Base-by-base conservation (phyloP, 2,888 invertebrate genomes). In the Phrixothrix hirtus region DNA sequence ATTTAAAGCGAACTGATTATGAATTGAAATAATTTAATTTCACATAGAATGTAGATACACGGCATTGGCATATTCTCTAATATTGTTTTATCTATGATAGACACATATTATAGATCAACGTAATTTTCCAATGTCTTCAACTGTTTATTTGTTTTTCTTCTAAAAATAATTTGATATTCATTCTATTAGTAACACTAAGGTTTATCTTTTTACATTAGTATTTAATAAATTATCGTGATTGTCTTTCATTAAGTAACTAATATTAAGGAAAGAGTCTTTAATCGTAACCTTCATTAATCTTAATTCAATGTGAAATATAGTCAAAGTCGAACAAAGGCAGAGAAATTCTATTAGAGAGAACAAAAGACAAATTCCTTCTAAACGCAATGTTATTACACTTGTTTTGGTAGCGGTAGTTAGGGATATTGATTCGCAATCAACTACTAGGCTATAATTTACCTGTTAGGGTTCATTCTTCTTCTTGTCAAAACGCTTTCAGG, bases 401-500 rank as follows among this genome's bases (percentile, higher is more conserved):
- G 44, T 45, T 45, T 45, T 30, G 44, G 36, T 36, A 45, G 21
- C 29, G 29, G 36, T 36, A 36, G 44, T 45, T 45, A 29, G 15
- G 15, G 36, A 35, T 45, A 45, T 45, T 36, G 44, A 45, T 45
- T 45, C 29, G 11, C 29, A 35, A 29, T 45, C 36, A 45, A 45
- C 36, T 45, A 14, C 36, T 36, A n/a, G 12, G 36, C 44, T 29
- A 45, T 45, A 45, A 45, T 45, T 45, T 45, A 45, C 44, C 44
- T 45, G 36, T 11, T 15, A 34, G 14, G 17, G 35, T 30, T 16
- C 44, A 45, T 45, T 45, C 29, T 45, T 43, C 16, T 34, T 15
- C 25, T 2, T 7, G 29, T 17, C 13, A n/a, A n/a, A n/a, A n/a
- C n/a, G n/a, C n/a, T n/a, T n/a, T n/a, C n/a, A n/a, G n/a, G n/a